A percentile compares a stretch with the other conserved stretches of the same genome.
These are phyloP conservation scores for Hedya salicella DNA, from an alignment of 2,888 invertebrate species.

Conservation along the genomic window DNA sequence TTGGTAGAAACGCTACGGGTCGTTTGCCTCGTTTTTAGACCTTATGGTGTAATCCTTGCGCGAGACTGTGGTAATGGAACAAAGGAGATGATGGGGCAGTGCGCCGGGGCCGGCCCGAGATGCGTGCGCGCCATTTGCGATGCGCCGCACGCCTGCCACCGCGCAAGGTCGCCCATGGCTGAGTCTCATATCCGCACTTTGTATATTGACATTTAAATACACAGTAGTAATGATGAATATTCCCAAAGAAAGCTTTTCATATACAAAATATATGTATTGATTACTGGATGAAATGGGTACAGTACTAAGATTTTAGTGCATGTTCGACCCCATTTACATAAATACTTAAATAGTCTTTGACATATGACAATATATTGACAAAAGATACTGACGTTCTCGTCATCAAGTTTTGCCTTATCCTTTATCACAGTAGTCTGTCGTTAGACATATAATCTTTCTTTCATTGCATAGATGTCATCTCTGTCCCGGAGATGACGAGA, in stretches of 20 bases:
- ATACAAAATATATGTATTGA: too few relatives aligned
- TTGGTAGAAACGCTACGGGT: too few relatives aligned
- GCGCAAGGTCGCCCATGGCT: constrained; percentile 64
- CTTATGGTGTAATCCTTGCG: not conserved
- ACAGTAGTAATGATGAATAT: not conserved
- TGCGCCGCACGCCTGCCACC: constrained; percentile 69
- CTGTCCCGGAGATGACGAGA: constrained; percentile 21
- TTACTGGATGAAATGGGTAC: too few relatives aligned
- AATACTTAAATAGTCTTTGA: too few relatives aligned
- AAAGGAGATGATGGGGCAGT: constrained; percentile 54
- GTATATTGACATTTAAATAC: constrained; percentile 7
- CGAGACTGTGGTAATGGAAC: constrained; percentile 46
- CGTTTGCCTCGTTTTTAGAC: too few relatives aligned
- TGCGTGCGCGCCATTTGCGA: constrained; percentile 60
- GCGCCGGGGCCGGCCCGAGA: constrained; percentile 55
- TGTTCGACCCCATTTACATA: too few relatives aligned
- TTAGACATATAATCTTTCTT: not conserved
- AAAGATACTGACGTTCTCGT: too few relatives aligned
- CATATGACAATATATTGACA: too few relatives aligned
- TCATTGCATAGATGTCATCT: constrained; percentile 6
- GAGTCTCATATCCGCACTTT: constrained; percentile 31
- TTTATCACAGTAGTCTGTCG: too few relatives aligned
- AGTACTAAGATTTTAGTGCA: too few relatives aligned
- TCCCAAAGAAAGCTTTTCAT: too few relatives aligned
- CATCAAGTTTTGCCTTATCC: too few relatives aligned